phyloP scores from a whole-genome alignment of 2,797 vertebrate species.

The Cyprinodon diabolis region DNA sequence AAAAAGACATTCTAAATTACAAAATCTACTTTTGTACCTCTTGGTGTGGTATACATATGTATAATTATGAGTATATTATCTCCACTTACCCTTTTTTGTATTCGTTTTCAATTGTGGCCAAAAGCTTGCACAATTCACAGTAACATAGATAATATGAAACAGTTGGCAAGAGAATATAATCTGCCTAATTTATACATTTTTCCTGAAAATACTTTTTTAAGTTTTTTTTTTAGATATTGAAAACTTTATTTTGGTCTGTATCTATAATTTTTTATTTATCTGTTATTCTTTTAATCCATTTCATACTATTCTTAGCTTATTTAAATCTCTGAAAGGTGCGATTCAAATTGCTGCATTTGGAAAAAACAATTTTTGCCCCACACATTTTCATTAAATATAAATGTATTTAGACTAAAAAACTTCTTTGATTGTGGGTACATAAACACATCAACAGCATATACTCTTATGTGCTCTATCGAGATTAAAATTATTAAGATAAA shows the following conservation, averaged over 20 bases:
- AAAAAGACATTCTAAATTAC: not conserved
- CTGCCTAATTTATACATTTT: not conserved
- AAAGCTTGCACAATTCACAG: not conserved
- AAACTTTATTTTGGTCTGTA: not conserved
- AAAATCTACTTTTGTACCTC: not conserved
- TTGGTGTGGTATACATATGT: not conserved
- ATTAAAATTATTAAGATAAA: not conserved
- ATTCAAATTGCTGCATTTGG: too few relatives aligned
- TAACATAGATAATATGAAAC: not conserved
- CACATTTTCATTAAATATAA: too few relatives aligned
- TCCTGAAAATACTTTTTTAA: not conserved
- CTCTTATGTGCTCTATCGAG: too few relatives aligned
- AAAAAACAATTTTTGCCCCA: too few relatives aligned
- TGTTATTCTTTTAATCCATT: not conserved
- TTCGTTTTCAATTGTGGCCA: not conserved
- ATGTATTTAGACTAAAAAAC: too few relatives aligned
- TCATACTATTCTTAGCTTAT: not conserved
- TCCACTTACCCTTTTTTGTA: not conserved
- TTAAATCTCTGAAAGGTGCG: too few relatives aligned
- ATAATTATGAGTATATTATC: too few relatives aligned
- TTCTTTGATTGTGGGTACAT: too few relatives aligned
- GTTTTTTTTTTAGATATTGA: not conserved
- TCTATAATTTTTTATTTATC: not conserved
- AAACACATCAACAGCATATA: too few relatives aligned
- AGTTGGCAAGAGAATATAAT: not conserved